Base-by-base conservation (phyloP, 2,888 invertebrate genomes). In the Gnatocerus cornutus region DNA sequence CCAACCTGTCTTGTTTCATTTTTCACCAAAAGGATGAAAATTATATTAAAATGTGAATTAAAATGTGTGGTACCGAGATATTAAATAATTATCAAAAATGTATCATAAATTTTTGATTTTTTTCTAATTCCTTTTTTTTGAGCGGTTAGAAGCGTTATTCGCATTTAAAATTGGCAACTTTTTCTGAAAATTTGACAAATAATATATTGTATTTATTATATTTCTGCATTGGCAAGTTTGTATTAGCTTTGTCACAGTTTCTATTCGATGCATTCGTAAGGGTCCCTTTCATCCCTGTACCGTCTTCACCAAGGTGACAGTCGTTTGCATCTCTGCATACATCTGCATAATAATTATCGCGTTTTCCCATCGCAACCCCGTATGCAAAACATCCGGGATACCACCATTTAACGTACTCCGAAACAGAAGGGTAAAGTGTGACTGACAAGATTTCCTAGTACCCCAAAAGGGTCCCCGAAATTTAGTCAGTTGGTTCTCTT, bases 381-480 rank as follows among this genome's bases (percentile, higher is more conserved):
- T 79, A 82, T 81, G 81, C 82, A 81, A 78, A 78, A 77, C 74
- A 30, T 73, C 73, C 76, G 46, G 65, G 58, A 78, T 78, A 76
- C 76, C 76, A 76, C 76, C 67, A 68, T 71, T 73, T 71, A 73
- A 67, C 68, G 48, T 58, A 79, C 78, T 75, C 72, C 75, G 77
- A 83, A 82, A 83, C 82, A 82, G 78, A 81, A 83, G 84, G 85
- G 83, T 82, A 77, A 84, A 81, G 85, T 85, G 85, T 85, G 85
- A 85, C 85, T 80, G 83, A 85, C 82, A 82, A 82, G 84, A 85
- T 84, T 84, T 82, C 74, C 71, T 71, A 72, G 12, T 68, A 21
- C 33, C 55, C 50, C 41, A 7, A n/a, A n/a, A 41, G 52, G 63
- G 41, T 50, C 21, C 46, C 13, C 45, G 33, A 33, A 33, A 33